phyloP scores from a whole-genome alignment of 2,888 invertebrate species.

The Vannuccia rotundouncinata region DNA sequence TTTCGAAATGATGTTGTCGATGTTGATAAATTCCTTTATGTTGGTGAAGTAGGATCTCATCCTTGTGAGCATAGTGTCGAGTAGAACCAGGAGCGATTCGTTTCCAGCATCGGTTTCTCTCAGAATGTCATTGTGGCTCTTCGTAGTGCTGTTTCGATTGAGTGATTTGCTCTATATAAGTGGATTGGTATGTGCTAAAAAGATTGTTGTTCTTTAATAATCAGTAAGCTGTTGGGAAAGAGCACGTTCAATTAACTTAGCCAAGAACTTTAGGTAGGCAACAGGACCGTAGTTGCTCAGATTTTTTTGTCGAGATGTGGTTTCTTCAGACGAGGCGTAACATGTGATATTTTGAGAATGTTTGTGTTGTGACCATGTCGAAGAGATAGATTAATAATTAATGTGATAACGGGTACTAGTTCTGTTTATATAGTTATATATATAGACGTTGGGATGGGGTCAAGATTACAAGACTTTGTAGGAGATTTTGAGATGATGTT shows the following conservation, averaged over 20 bases:
- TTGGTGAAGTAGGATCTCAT: not conserved
- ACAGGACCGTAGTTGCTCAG: constrained; percentile 15
- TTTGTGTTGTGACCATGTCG: not conserved
- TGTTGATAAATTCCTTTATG: not conserved
- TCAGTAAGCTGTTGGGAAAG: constrained; percentile 3
- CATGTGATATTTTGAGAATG: not conserved
- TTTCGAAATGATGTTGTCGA: not conserved
- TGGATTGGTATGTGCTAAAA: constrained; percentile 13
- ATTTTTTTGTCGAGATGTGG: constrained; percentile 21
- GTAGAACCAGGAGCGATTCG: constrained; percentile 19
- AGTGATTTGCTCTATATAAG: constrained; percentile 28
- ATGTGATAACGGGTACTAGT: not conserved
- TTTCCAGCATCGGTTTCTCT: constrained; percentile 20
- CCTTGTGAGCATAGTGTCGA: not conserved
- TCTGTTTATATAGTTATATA: too few relatives aligned
- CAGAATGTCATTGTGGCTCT: constrained; percentile 20
- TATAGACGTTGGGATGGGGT: constrained; percentile 8
- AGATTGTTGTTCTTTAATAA: constrained; percentile 22
- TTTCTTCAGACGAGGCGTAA: constrained; percentile 22
- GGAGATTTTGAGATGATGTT: constrained; percentile 27
- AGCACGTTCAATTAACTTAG: constrained; percentile 13
- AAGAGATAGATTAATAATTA: not conserved
- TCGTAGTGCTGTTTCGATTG: constrained; percentile 27
- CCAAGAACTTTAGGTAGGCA: not conserved
- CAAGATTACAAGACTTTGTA: constrained; percentile 22